Base-by-base conservation (phyloP, 2,888 invertebrate genomes). In the Stenotaenia linearis region DNA sequence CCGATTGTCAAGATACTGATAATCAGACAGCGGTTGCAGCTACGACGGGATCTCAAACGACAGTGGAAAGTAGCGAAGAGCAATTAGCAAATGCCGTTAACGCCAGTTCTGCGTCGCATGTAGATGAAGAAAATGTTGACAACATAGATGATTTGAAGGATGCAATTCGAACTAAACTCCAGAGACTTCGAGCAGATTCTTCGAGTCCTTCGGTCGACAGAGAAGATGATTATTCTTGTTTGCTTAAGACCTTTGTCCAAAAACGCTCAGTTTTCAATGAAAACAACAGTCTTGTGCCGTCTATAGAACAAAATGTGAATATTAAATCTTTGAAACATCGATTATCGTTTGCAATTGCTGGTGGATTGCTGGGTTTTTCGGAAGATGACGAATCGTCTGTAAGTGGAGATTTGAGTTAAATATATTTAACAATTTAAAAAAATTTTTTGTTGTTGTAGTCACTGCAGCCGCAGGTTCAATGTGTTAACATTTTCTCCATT, bases 381-480 rank as follows among this genome's bases (percentile, higher is more conserved):
- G 78, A 78, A 23, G 40, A 78, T 12, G 78, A 78, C 15, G 78
- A 78, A 61, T 3, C 61, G 21, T 37, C 69, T 37, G 78, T 78
- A 61, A 30, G 78, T 78, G 18, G 12, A 21, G 10, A 21, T 21
- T 7, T 56, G 6, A 32, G 32, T 32, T 32, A 21, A 21, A 56
- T 7, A 56, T 56, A 56, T 56, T 21, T 21, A 21, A 12, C 18
- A 10, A 25, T n/a, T n/a, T n/a, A n/a, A n/a, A n/a, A n/a, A n/a
- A n/a, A n/a, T 74, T 74, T 18, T 1, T 30, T 21, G 4, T 61
- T 50, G 50, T 50, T 78, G 23, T 15, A 78, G 79, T 23, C 79
- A 25, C 56, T 79, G 74, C 79, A 79, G 40, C 79, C 79, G 28
- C 79, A 79, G 74, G 79, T 79, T 10, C 79, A 79, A 37, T 79